Base-by-base conservation (phyloP, 1,140 invertebrate species). In the Megalopta genalis region DNA sequence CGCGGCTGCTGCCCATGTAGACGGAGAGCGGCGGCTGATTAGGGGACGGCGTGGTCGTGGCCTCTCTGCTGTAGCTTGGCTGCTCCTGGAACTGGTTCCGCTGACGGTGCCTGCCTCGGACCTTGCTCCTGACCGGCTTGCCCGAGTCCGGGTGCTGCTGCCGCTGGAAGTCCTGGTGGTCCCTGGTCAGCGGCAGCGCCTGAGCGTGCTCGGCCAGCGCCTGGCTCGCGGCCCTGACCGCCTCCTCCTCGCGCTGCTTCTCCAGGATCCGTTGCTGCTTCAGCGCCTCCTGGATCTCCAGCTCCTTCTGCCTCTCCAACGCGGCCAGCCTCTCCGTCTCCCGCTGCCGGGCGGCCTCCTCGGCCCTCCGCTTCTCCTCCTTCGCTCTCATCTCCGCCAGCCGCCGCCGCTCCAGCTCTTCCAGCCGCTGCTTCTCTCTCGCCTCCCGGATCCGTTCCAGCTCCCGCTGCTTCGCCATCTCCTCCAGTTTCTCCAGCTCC, bases 21-120 rank as follows among this genome's bases (percentile, higher is more conserved):
- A 97, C 96, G 9, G 96, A 96, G 46, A 97, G 88, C 1, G 97
- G 96, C 2, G 97, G 96, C 89, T 97, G 96, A 91, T 97, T 96
- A 0, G 96, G 95, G 66, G 91, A 91, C 0, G 91, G 88, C 0
- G 84, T 83, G 1, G 90, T 89, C 6, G 82, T 93, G 90, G 83
- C 93, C 92, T 37, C 93, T 88, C 84, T 88, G 78, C 80, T 79
- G 68, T 68, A 37, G 7, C 8, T 83, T 67, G 66, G 76, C 82
- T 74, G 89, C 71, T 83, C 86, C 42, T 86, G 84, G 46, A 79
- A 75, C 21, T 85, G 83, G 64, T 77, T 75, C 18, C 82, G 81
- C 52, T 59, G 81, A 23, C 86, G 79, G 6, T 65, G 82, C 16
- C 86, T 84, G 0, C 49, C 57, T 25, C 80, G 73, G 16, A 59